Evolutionary conservation across 2,113 vertebrate genomes (phyloP), one percentile per base, ranked within the genome.

Genomic region (Callionymus lyra): DNA sequence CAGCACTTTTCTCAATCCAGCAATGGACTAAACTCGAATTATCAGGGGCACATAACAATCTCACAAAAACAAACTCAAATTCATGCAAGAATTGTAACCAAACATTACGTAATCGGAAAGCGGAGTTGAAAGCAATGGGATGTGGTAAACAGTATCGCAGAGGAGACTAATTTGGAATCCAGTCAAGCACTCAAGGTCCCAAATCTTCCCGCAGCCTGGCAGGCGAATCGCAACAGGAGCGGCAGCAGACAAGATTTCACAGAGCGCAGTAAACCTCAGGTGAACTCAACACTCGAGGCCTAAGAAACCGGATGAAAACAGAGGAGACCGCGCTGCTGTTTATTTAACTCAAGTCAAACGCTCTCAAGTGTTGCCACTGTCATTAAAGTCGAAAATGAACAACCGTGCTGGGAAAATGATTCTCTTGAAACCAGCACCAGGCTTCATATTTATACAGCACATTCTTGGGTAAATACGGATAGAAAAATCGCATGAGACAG

Each of bases 161-260:
- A 18, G 15, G 34, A 46, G 15, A 21, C 34, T 65, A 34, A 68
- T 68, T 69, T 63, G 50, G 56, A 68, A 63, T 53, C 44, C 53
- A 68, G 40, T 59, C 44, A 53, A 65, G 57, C 56, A 51, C 53
- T 65, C 43, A 44, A 49, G 48, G 50, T 21, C 44, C 50, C 6
- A 27, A 8, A 31, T 41, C 39, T 63, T 53, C 61, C 41, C 44
- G 53, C 50, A 54, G 60, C 44, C 41, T 60, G 52, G 49, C 57
- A 45, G 38, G 48, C 39, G 59, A 55, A 72, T 61, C 13, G 10
- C 51, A 59, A 50, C 41, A 12, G 41, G 56, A 18, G 47, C 19
- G 41, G 58, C 48, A 59, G 36, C 38, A 42, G 47, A 47, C 50
- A 36, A 63, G 56, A 65, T 49, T 73, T 68, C 58, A 54, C 38